Conservation (phyloP, 2,888 invertebrate genomes). For the Hyppa rectilinea region DNA sequence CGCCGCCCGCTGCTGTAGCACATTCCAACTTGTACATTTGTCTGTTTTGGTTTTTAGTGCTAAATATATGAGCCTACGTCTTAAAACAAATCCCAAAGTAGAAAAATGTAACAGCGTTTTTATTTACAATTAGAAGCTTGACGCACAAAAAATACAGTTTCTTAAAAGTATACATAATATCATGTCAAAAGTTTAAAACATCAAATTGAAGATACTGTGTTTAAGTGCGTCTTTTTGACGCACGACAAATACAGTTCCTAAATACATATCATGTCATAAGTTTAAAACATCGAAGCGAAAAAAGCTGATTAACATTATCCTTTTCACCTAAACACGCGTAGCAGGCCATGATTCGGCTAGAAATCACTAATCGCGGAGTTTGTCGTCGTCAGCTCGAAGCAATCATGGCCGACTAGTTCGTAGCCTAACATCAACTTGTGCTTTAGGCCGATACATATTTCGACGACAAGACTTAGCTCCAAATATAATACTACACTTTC, state of each 20-base stretch:
- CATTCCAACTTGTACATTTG: conserved; percentile 39
- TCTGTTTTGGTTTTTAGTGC: conserved; percentile 54
- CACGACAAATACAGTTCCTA: conserved; percentile 79
- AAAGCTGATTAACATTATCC: conserved; percentile 73
- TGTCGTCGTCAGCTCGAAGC: conserved; percentile 29
- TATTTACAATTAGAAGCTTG: conserved; percentile 86
- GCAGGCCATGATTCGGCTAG: conserved; percentile 55
- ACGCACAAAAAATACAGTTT: conserved; percentile 79
- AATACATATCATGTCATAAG: conserved; percentile 69
- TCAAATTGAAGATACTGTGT: conserved; percentile 1
- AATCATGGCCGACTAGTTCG: conserved; percentile 55
- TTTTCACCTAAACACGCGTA: conserved; percentile 70
- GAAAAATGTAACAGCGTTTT: conserved; percentile 75
- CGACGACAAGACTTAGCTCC: conserved; percentile 63
- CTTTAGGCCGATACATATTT: conserved; percentile 65
- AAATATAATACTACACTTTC: conserved; percentile 34
- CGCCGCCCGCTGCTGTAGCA: conserved; percentile 31
- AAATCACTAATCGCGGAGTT: conserved; percentile 24
- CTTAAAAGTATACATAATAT: conserved; percentile 74
- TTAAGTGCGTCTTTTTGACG: no score
- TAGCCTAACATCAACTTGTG: conserved; percentile 49
- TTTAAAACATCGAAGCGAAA: conserved; percentile 75
- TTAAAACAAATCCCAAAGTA: conserved; percentile 69
- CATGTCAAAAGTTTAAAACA: conserved; percentile 60
- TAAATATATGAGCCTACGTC: conserved; percentile 64